Evolutionary conservation across 2,888 invertebrate species (phyloP), one percentile per base, ranked within the genome.

Genomic region (Microchrysa polita): DNA sequence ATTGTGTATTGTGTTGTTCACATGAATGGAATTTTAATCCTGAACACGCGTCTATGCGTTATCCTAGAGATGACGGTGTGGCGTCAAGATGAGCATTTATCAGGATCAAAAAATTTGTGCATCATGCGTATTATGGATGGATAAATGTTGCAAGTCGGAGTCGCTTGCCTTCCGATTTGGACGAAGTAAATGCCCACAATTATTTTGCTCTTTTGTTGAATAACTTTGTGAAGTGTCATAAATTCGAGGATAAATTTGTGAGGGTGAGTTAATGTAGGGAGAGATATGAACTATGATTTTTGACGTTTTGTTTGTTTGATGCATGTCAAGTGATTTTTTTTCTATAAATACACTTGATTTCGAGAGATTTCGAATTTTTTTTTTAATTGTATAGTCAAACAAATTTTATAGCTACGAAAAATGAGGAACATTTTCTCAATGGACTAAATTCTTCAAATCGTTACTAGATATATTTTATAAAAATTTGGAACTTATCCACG

Each of bases 81-180:
- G 18, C 34, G 40, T 55, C 57, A 20, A 34, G 55, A 34, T 16
- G 57, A 40, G 57, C 57, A 69, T 69, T 69, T 69, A 69, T 69
- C 69, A 69, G 69, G 69, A 69, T 69, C 69, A 69, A 69, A 52
- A 69, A 69, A 69, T 69, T 69, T 69, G 69, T 57, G 69, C 65
- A 44, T 65, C 44, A 48, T 18, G 65, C 44, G n/a, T 12, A 44
- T 5, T 14, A 34, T 7, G 27, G 18, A 9, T 7, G 34, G n/a
- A n/a, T n/a, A n/a, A n/a, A 34, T 34, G 27, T 5, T 65, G 65
- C n/a, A 65, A 22, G 44, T 20, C 65, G 48, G n/a, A 4, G 42
- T 65, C 65, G 48, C 4, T 48, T 44, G 44, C 65, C 5, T 65
- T 65, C 10, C 22, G 55, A n/a, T 34, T 34, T 7, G 27, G 27